These are phyloP conservation scores for Dipodomys stephensi DNA, from an alignment of 2,113 vertebrate genomes.

Conservation along the genomic window DNA sequence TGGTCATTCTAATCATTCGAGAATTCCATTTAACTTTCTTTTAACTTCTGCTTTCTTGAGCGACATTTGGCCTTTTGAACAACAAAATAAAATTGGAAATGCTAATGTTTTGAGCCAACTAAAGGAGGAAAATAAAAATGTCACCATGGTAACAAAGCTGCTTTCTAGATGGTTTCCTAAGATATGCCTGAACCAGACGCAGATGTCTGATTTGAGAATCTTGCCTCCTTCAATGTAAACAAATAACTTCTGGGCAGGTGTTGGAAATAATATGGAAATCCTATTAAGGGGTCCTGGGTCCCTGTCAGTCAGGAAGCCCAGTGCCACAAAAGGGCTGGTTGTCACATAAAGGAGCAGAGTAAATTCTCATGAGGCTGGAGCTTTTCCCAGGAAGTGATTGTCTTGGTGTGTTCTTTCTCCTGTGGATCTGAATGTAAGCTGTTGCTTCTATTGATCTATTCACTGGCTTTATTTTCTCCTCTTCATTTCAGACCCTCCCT, in stretches of 20 bases:
- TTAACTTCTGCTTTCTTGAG: constrained; percentile 85
- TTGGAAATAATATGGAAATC: constrained; percentile 94
- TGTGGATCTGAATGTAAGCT: constrained; percentile 87
- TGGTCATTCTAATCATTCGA: constrained; percentile 81
- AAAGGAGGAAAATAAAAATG: constrained; percentile 90
- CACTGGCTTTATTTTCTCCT: constrained; percentile 80
- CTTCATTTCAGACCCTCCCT: constrained; percentile 70
- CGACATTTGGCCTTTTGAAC: constrained; percentile 89
- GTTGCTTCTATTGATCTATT: constrained; percentile 87
- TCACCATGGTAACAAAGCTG: constrained; percentile 93
- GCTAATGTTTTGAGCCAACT: constrained; percentile 89
- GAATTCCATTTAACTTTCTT: constrained; percentile 79
- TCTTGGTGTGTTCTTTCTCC: constrained; percentile 88
- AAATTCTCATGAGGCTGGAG: constrained; percentile 91
- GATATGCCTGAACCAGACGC: constrained; percentile 91
- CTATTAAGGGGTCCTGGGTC: constrained; percentile 90
- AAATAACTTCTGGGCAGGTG: constrained; percentile 94
- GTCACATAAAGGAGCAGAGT: constrained; percentile 89
- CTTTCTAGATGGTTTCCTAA: constrained; percentile 92
- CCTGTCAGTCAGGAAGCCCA: constrained; percentile 90
- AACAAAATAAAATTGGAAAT: constrained; percentile 91
- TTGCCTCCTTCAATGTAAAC: constrained; percentile 92
- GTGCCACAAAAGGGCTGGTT: constrained; percentile 88
- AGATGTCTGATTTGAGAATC: constrained; percentile 92
- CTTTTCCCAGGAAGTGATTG: constrained; percentile 92